Evolutionary conservation across 2,113 vertebrate genomes (phyloP), one percentile per base, ranked within the genome.

Genomic region (Odobenus rosmarus): DNA sequence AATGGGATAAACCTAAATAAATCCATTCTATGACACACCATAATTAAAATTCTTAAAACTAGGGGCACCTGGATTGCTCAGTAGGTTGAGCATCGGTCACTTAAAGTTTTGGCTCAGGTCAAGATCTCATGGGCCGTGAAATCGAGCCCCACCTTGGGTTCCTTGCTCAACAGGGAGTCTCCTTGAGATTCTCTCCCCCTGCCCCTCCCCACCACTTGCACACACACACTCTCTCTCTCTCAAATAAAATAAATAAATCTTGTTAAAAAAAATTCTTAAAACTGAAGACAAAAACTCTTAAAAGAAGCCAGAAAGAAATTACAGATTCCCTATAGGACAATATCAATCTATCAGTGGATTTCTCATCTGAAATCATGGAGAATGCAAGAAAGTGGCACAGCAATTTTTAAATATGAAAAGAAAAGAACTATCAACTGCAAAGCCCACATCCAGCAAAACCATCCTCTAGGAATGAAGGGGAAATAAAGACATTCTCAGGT

Each of bases 11-110:
- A n/a, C 26, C 36, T 31, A 76, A 89, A 89, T 51, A 72, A 72
- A 57, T 31, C n/a, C 16, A 72, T 42, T 88, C 67, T 2, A 51
- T 74, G 80, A 62, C 14, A 55, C 57, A 77, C 39, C 24, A 64
- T 55, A 77, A 86, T 77, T 86, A 86, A 86, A 51, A n/a, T 93
- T 84, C 64, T 72, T 51, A 24, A 84, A 92, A 72, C 23, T n/a
- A 51, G 24, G 59, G 59, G 10, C 24, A 21, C 24, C 59, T 61
- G 24, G 59, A 24, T 61, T 24, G 59, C 24, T 61, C 24, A 28
- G 59, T 61, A 9, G 4, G 24, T 61, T 61, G 24, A 61, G 24
- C 24, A 5, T 28, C 24, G 0, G 24, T 2, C 19, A 2, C 55
- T 57, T 21, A 18, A 46, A 46, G 21, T 11, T 61, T 28, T 12